These are phyloP conservation scores for Sylvia atricapilla DNA, from an alignment of 2,113 vertebrate species.

Conservation along the genomic window DNA sequence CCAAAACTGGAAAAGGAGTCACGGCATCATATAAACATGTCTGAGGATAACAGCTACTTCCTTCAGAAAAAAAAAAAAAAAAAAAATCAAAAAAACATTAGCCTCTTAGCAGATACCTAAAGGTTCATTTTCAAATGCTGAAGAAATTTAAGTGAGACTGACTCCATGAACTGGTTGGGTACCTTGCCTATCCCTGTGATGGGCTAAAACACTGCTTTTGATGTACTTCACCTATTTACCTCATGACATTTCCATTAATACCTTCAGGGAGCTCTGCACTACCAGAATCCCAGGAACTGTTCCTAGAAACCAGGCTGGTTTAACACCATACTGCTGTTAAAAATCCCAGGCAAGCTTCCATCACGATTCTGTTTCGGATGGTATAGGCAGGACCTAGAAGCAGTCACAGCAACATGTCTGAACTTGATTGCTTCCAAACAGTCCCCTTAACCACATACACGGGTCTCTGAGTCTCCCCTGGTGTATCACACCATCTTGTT, in stretches of 20 bases:
- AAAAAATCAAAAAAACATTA: neutral
- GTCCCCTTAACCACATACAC: neutral
- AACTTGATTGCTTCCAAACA: neutral
- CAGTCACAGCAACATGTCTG: neutral
- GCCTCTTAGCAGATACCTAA: neutral
- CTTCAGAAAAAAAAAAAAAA: neutral
- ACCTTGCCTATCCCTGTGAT: neutral
- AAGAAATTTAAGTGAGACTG: neutral
- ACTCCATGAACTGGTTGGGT: neutral
- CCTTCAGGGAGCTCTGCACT: neutral
- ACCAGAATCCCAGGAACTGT: neutral
- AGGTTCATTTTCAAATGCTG: neutral
- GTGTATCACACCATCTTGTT: slow-evolving; percentile 8
- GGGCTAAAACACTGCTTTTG: neutral
- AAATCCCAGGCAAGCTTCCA: neutral
- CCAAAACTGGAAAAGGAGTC: neutral
- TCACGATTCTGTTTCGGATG: neutral
- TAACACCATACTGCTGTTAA: neutral
- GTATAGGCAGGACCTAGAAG: neutral
- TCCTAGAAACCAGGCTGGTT: neutral
- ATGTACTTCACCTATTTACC: neutral
- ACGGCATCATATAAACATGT: neutral
- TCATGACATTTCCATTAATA: neutral
- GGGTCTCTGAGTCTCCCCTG: neutral
- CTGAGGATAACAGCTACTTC: neutral